Evolutionary conservation across 2,113 vertebrate genomes (phyloP).

Genomic region (Muntiacus reevesi): DNA sequence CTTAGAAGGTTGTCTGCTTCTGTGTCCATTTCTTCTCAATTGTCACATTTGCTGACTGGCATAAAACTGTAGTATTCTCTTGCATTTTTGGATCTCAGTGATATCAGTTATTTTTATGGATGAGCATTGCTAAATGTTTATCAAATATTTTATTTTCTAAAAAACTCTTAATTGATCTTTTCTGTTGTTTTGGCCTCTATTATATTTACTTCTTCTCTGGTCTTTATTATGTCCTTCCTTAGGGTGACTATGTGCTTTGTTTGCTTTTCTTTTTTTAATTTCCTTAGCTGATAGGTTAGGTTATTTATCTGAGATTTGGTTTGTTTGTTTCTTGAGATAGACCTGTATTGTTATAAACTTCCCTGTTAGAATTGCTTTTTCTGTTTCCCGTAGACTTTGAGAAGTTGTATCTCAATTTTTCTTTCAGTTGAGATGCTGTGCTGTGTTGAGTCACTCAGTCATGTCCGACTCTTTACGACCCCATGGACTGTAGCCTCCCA

Average conservation of each 20-base stretch:
- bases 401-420: neutral
- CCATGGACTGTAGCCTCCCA: neutral
- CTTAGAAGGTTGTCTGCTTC: neutral
- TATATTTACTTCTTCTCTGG: neutral
- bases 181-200: neutral
- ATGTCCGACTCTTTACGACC: fast-evolving
- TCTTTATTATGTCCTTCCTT: neutral
- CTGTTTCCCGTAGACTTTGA: neutral
- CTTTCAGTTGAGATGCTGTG: neutral
- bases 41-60: neutral
- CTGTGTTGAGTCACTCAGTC: neutral
- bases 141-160: neutral
- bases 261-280: neutral
- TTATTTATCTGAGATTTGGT: neutral
- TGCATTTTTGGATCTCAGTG: neutral
- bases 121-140: neutral
- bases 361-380: neutral
- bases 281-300: neutral
- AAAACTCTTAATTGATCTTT: neutral
- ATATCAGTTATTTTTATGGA: neutral
- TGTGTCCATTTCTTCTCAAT: neutral
- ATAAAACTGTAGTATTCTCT: neutral
- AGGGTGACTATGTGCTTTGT: neutral
- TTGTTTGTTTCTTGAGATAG: neutral
- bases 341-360: neutral